Evolutionary conservation across 30 jellyfish, hydroid and myxozoan genomes (phyloP).

Genomic region (Cassiopea andromeda): DNA sequence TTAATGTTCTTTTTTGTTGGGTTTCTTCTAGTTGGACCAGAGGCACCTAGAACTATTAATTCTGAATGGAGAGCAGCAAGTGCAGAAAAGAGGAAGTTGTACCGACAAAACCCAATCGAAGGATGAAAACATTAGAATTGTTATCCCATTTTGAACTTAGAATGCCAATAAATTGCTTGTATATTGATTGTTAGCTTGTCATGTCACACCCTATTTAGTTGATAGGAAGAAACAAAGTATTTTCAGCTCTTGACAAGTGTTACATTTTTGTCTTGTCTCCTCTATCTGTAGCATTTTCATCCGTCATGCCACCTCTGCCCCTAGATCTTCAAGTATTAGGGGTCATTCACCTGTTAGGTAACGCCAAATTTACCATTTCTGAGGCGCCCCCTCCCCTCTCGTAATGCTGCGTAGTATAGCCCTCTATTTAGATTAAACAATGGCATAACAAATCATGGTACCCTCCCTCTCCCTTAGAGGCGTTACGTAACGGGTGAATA

Average conservation of each 20-base stretch:
- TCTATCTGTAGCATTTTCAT: not conserved
- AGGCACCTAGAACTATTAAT: constrained; percentile 80
- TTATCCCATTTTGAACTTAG: not conserved
- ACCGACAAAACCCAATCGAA: constrained; percentile 87
- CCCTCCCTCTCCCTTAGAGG: too few species aligned
- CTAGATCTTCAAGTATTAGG: not conserved
- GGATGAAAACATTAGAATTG: constrained; percentile 19
- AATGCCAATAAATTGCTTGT: not conserved
- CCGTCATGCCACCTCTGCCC: not conserved
- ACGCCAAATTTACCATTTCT: too few species aligned
- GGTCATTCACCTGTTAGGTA: not conserved
- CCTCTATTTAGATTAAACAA: too few species aligned
- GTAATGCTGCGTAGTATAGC: too few species aligned
- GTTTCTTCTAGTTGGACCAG: constrained; percentile 81
- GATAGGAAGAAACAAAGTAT: not conserved
- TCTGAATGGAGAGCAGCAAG: constrained; percentile 93
- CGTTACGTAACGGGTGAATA: too few species aligned
- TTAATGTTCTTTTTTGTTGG: not conserved
- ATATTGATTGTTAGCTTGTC: constrained; percentile 9
- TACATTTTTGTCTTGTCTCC: not conserved
- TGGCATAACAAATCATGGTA: too few species aligned
- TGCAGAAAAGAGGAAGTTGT: constrained; percentile 72
- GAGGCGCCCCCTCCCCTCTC: too few species aligned
- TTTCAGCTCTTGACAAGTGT: not conserved
- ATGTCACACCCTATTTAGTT: not conserved